phyloP scores from a whole-genome alignment of 2,113 vertebrate genomes.

The Oxygymnocypris stewartii region DNA sequence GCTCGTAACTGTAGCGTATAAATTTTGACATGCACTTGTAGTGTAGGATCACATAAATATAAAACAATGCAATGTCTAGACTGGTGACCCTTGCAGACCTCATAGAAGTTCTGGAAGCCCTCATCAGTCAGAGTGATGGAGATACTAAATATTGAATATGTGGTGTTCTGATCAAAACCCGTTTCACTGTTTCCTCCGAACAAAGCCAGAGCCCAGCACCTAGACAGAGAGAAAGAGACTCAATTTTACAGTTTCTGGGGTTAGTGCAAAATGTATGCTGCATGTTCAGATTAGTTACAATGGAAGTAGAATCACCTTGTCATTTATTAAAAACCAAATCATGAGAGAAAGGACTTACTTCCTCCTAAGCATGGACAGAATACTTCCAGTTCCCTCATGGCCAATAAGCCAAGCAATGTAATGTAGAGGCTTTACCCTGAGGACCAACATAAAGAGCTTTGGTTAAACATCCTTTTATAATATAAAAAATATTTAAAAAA shows the following conservation, averaged over 20 bases:
- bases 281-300: not conserved
- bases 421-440: slow-evolving; percentile 93
- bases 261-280: not conserved
- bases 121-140: slow-evolving; percentile 94
- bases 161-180: slow-evolving; percentile 95
- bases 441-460: not conserved
- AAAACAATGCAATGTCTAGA: not conserved
- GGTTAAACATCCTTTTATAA: not conserved
- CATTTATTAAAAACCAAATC: not conserved
- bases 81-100: slow-evolving; percentile 74
- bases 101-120: slow-evolving; percentile 91
- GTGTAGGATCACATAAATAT: not conserved
- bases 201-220: slow-evolving; percentile 92
- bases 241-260: not conserved
- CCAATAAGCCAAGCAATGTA: slow-evolving; percentile 97
- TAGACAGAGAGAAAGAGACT: slow-evolving; percentile 58
- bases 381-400: slow-evolving; percentile 93
- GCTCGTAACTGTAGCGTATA: not conserved
- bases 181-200: slow-evolving; percentile 96
- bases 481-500: no score
- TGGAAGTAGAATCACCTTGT: not conserved
- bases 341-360: slow-evolving; percentile 77
- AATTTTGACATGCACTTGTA: not conserved
- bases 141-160: slow-evolving; percentile 95
- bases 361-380: slow-evolving; percentile 90